Conservation (phyloP, 2,888 invertebrate genomes). For the Agriopis aurantiaria region DNA sequence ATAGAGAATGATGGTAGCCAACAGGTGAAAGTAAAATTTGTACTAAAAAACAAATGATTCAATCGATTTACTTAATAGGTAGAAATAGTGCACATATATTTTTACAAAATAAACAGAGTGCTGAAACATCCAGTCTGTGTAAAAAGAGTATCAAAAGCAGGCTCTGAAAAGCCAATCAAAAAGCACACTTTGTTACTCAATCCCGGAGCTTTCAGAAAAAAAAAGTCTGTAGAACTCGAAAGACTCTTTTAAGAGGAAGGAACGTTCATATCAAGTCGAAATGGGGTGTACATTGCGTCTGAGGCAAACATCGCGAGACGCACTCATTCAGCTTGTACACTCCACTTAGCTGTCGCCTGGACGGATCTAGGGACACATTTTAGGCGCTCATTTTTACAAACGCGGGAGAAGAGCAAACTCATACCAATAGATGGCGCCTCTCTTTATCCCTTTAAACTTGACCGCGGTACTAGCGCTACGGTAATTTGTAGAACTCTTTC, state of each 20-base stretch:
- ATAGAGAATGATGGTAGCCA: no score
- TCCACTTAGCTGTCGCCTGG: constrained; percentile 61
- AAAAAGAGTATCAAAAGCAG: constrained; percentile 50
- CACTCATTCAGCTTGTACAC: constrained; percentile 80
- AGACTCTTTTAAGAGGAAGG: constrained; percentile 65
- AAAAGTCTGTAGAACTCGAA: constrained; percentile 64
- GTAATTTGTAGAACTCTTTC: no score
- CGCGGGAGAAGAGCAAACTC: no score
- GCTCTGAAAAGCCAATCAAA: constrained; percentile 64
- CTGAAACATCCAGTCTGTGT: constrained; percentile 20
- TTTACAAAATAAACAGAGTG: neutral
- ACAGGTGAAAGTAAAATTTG: no score
- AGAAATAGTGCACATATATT: no score
- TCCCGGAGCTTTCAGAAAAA: constrained; percentile 63
- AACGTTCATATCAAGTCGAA: constrained; percentile 73
- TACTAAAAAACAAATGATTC: no score
- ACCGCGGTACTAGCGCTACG: no score
- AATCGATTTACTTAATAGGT: no score
- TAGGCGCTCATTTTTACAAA: neutral
- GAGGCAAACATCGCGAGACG: constrained; percentile 76
- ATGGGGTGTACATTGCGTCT: constrained; percentile 77
- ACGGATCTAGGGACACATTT: constrained; percentile 25
- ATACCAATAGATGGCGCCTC: no score
- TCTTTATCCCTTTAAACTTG: no score
- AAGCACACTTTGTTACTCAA: constrained; percentile 71